Conservation (phyloP, 2,113 vertebrate genomes). For the Candoia aspera region DNA sequence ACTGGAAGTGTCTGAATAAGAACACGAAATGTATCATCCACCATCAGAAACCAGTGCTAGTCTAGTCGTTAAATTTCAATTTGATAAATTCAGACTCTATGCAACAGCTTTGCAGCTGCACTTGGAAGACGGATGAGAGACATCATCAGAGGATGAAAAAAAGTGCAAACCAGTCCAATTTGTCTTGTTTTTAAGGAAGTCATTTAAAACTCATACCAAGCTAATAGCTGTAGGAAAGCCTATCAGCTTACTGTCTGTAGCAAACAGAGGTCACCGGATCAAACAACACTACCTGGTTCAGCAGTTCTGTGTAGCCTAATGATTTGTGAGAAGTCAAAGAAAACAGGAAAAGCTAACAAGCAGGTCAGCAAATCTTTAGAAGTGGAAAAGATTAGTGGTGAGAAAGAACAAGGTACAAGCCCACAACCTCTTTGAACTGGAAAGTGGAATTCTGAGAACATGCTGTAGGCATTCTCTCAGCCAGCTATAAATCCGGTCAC, state of each 20-base stretch:
- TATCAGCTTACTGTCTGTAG: neutral
- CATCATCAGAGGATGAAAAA: neutral
- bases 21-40: neutral
- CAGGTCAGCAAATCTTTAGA: neutral
- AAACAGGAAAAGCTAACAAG: neutral
- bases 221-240: neutral
- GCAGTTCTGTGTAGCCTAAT: neutral
- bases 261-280: neutral
- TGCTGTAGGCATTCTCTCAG: neutral
- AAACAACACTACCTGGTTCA: neutral
- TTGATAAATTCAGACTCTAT: neutral
- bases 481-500: neutral
- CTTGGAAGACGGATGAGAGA: neutral
- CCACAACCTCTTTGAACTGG: neutral
- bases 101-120: neutral
- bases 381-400: neutral
- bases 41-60: neutral
- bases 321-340: neutral
- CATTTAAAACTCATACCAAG: neutral
- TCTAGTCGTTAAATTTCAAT: neutral
- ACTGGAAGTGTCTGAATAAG: neutral
- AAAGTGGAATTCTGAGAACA: neutral
- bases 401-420: neutral
- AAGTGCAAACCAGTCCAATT: neutral
- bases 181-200: neutral